Conservation (phyloP, 2,888 invertebrate genomes). For the Campaea margaritaria region DNA sequence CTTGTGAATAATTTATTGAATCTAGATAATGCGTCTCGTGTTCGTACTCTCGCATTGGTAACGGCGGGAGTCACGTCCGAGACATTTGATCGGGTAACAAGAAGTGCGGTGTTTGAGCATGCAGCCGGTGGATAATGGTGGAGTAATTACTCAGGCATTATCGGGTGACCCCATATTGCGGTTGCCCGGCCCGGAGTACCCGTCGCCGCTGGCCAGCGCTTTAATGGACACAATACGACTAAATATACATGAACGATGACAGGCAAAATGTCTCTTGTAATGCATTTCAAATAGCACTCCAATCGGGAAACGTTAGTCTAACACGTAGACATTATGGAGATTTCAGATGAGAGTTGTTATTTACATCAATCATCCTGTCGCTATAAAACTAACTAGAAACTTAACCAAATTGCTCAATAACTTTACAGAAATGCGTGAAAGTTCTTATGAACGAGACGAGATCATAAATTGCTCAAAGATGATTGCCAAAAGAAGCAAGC, state of each 20-base stretch:
- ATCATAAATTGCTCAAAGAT: no score
- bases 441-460: background rate
- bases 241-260: slow-evolving; percentile 54
- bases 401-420: background rate
- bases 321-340: slow-evolving; percentile 17
- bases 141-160: slow-evolving; percentile 80
- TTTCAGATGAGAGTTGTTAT: slow-evolving; percentile 22
- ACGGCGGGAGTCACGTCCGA: slow-evolving; percentile 76
- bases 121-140: slow-evolving; percentile 65
- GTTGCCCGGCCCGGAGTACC: slow-evolving; percentile 54
- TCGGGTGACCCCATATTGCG: slow-evolving; percentile 82
- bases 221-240: slow-evolving; percentile 57
- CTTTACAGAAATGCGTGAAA: background rate
- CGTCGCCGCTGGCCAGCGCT: slow-evolving; percentile 55
- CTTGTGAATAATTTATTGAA: slow-evolving; percentile 74
- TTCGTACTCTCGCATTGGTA: slow-evolving; percentile 60
- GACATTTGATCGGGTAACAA: slow-evolving; percentile 81
- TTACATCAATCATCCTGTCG: slow-evolving; percentile 23
- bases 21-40: slow-evolving; percentile 73
- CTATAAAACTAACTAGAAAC: slow-evolving; percentile 6
- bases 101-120: slow-evolving; percentile 72
- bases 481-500: no score
- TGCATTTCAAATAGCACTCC: slow-evolving; percentile 29
- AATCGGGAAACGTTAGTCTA: slow-evolving; percentile 23
- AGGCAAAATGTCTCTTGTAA: slow-evolving; percentile 42